These are phyloP conservation scores for Agrochola macilenta DNA, from an alignment of 2,888 invertebrate genomes.

Conservation along the genomic window DNA sequence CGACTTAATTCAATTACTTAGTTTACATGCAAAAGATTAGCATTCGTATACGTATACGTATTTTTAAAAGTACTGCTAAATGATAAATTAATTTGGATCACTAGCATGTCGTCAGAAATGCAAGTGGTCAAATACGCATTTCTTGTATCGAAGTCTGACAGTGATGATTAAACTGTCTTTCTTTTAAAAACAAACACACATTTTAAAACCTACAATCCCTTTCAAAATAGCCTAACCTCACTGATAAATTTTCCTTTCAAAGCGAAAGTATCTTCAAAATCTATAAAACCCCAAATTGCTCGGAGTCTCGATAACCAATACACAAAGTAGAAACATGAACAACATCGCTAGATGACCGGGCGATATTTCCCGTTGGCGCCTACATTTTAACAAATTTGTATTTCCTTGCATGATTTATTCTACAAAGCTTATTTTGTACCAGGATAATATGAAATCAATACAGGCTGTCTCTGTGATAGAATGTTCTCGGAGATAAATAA, in stretches of 20 bases:
- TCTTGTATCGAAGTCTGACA: neutral
- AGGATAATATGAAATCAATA: slow-evolving; percentile 67
- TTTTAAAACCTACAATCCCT: neutral
- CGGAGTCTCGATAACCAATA: slow-evolving; percentile 31
- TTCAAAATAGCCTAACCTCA: neutral
- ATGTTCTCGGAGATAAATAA: slow-evolving; percentile 26
- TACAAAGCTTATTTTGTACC: slow-evolving; percentile 59
- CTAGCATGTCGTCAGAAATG: no score
- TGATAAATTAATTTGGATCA: no score
- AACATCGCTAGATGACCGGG: slow-evolving; percentile 54
- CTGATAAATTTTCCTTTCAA: slow-evolving; percentile 21
- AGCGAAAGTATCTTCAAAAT: slow-evolving; percentile 29
- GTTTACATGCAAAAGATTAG: neutral
- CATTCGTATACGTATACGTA: no score
- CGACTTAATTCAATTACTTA: neutral
- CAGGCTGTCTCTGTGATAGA: slow-evolving; percentile 38
- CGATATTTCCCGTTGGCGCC: slow-evolving; percentile 56
- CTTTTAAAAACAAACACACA: neutral
- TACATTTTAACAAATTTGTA: slow-evolving; percentile 66
- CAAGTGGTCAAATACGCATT: no score
- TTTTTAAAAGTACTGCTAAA: neutral
- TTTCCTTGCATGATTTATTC: slow-evolving; percentile 66
- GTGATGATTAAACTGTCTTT: neutral
- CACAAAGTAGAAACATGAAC: slow-evolving; percentile 30
- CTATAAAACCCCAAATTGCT: slow-evolving; percentile 35